Conservation (phyloP, 2,797 vertebrate species). For the Antrozous pallidus region DNA sequence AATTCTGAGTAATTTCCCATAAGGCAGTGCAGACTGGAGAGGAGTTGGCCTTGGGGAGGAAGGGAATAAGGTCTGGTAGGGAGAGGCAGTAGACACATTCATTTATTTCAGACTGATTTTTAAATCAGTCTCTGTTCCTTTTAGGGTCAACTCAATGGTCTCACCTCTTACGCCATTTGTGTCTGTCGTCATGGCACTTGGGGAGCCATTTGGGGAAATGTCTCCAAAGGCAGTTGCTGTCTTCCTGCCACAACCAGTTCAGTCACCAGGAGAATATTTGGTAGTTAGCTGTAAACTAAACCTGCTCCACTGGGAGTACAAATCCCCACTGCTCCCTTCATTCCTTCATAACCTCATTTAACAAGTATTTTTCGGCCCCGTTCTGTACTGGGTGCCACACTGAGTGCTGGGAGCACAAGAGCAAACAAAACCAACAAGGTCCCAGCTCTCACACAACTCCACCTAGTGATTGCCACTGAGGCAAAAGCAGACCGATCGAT, state of each 20-base stretch:
- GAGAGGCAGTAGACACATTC: neutral
- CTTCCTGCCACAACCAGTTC: slow-evolving; percentile 29
- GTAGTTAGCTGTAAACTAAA: neutral
- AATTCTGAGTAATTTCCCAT: neutral
- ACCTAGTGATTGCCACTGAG: neutral
- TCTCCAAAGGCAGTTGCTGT: slow-evolving; percentile 55
- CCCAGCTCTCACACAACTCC: neutral
- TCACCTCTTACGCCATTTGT: neutral
- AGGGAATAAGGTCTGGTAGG: neutral
- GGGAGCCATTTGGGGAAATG: neutral
- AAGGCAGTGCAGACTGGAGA: neutral
- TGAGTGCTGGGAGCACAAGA: neutral
- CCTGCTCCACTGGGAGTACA: neutral
- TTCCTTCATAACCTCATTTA: slow-evolving; percentile 1
- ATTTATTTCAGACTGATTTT: neutral
- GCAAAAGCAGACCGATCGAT: neutral
- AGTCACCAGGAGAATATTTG: slow-evolving; percentile 1
- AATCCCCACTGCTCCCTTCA: neutral
- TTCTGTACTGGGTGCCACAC: neutral
- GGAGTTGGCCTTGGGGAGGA: neutral
- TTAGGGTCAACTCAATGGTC: neutral
- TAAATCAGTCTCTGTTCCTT: neutral
- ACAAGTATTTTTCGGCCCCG: neutral
- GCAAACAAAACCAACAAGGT: neutral
- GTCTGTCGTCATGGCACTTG: neutral